These are phyloP conservation scores for Aphelocoma californica DNA, from an alignment of 2,797 vertebrate species.

Conservation along the genomic window DNA sequence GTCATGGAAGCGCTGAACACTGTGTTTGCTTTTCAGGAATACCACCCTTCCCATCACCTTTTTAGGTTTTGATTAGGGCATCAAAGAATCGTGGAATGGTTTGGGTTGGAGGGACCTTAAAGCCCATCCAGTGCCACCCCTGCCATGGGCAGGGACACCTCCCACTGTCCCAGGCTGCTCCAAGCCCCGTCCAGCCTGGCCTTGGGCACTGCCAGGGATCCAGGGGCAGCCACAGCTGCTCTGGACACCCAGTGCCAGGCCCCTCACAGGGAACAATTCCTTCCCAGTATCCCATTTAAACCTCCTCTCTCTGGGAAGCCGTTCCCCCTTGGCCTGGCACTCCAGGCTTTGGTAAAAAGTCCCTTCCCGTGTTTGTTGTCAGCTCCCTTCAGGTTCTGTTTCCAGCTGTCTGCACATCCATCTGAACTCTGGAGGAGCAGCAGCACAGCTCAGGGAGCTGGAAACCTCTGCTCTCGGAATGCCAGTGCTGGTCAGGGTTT, in stretches of 20 bases:
- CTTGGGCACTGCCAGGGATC: background rate
- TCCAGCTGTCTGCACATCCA: background rate
- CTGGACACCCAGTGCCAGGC: background rate
- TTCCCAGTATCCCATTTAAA: background rate
- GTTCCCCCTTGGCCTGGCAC: background rate
- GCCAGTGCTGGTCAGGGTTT: background rate
- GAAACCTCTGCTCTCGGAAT: background rate
- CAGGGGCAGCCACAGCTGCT: background rate
- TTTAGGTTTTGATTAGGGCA: background rate
- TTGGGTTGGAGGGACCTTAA: background rate
- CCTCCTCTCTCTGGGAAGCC: background rate
- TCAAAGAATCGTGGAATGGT: background rate
- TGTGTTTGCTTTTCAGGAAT: background rate
- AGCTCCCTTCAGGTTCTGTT: background rate
- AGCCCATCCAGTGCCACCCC: background rate
- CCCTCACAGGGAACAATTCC: background rate
- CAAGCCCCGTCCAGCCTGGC: too few species aligned
- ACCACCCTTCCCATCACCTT: background rate
- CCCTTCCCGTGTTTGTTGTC: background rate
- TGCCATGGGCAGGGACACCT: background rate
- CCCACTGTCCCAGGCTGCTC: background rate
- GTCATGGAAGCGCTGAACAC: accelerated
- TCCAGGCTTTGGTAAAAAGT: background rate
- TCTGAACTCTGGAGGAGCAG: background rate
- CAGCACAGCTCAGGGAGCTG: background rate